These are phyloP conservation scores for Caenorhabditis becei DNA, from an alignment of 2,888 invertebrate genomes.

Conservation along the genomic window DNA sequence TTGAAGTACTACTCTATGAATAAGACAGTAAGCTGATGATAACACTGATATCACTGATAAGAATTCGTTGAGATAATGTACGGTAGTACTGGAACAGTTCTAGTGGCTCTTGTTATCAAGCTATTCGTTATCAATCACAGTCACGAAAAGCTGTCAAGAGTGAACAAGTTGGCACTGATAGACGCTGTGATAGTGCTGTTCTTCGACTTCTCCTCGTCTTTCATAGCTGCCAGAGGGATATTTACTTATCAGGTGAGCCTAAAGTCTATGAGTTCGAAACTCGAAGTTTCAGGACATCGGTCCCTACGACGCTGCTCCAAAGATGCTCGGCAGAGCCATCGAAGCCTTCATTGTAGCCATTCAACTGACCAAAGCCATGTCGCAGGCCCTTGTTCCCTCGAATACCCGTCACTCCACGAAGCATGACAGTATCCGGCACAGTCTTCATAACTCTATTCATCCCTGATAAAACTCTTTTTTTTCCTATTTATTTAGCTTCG, in stretches of 20 bases:
- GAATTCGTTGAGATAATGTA: constrained; percentile 35
- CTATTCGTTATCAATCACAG: constrained; percentile 16
- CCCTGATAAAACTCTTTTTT: constrained; percentile 4
- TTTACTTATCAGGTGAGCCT: constrained; percentile 36
- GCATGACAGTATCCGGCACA: neutral
- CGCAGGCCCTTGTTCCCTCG: neutral
- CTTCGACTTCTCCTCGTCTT: constrained; percentile 46
- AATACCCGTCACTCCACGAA: constrained; percentile 15
- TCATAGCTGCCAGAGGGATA: constrained; percentile 23
- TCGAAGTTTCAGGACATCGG: constrained; percentile 15
- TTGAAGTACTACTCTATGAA: constrained; percentile 37
- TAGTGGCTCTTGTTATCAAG: constrained; percentile 17
- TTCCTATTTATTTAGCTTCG: constrained; percentile 8
- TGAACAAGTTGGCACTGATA: constrained; percentile 35
- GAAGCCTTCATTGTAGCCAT: constrained; percentile 28
- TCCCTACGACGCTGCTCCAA: constrained; percentile 38
- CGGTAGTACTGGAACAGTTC: constrained; percentile 34
- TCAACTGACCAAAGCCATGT: constrained; percentile 20
- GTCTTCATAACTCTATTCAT: constrained; percentile 2
- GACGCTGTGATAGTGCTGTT: constrained; percentile 40
- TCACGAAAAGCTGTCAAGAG: constrained; percentile 33
- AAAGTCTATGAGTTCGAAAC: no score
- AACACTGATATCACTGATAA: no score
- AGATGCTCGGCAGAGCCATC: constrained; percentile 45
- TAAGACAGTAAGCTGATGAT: constrained; percentile 14